Conservation (phyloP, 2,888 invertebrate species). For the Hemithea aestivaria region DNA sequence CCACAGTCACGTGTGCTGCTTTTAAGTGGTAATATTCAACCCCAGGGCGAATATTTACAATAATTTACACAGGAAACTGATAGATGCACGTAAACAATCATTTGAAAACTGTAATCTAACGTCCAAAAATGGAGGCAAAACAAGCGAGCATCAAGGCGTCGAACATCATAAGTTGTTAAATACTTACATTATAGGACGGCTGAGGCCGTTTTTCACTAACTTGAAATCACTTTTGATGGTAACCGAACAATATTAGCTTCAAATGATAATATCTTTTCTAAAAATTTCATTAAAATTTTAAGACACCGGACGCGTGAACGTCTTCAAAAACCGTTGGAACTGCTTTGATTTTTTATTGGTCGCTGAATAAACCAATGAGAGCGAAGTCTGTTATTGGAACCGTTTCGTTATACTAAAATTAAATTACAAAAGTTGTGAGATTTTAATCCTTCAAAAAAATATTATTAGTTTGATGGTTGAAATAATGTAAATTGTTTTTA, state of each 20-base stretch:
- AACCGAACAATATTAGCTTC: constrained; percentile 33
- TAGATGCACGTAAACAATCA: constrained; percentile 44
- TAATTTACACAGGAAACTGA: constrained; percentile 18
- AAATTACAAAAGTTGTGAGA: no score
- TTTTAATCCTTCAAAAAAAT: no score
- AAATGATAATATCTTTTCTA: constrained; percentile 45
- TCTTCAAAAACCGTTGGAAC: constrained; percentile 70
- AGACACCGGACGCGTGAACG: constrained; percentile 62
- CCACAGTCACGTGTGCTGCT: constrained; percentile 48
- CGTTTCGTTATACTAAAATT: constrained; percentile 38
- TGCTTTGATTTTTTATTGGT: constrained; percentile 60
- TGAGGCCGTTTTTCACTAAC: constrained; percentile 52
- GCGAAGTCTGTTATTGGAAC: constrained; percentile 23
- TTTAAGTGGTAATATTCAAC: constrained; percentile 25
- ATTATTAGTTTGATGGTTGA: no score
- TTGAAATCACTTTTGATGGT: constrained; percentile 43
- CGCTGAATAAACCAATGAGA: constrained; percentile 43
- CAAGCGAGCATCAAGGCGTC: constrained; percentile 68
- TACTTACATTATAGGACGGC: constrained; percentile 61
- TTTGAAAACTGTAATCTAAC: constrained; percentile 55
- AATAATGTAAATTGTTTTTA: no score
- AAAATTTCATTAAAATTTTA: constrained; percentile 47
- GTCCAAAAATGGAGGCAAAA: constrained; percentile 75
- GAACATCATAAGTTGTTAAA: constrained; percentile 35
- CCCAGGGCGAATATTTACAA: constrained; percentile 10